Base-by-base conservation (phyloP, 2,113 vertebrate species). In the Cyanistes caeruleus region DNA sequence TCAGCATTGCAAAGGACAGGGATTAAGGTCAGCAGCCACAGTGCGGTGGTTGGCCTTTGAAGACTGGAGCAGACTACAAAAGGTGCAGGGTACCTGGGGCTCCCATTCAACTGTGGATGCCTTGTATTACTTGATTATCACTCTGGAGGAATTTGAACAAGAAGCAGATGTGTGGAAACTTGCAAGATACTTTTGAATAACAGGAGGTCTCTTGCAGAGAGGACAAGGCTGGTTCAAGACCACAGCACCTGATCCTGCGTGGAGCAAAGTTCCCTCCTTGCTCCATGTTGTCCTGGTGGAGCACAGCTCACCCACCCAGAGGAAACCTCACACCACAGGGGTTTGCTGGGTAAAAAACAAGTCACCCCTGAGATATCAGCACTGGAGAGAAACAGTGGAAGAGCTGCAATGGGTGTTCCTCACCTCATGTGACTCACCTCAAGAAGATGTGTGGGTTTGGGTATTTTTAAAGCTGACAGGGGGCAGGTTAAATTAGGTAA, bases 251-350 rank as follows among this genome's bases (percentile, higher is more conserved):
- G 1, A 25, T 79, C 59, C 43, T 41, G 63, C 67, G 27, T 44
- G 82, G 24, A 79, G 56, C 53, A 31, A 21, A 91, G 49, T 52
- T 76, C 20, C 44, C 4, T 37, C n/a, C 4, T 10, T 69, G 58
- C 58, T 60, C 43, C 0, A 0, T 5, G 0, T 5, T 52, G 31
- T 60, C 49, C 68, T 0, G 0, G 24, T 2, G 14, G 31, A 92
- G 35, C 46, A 10, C 62, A 20, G 13, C 59, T 49, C 15, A 49
- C n/a, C 44, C 11, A 10, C n/a, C 65, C 64, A 37, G 30, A 81
- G 48, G 37, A 86, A 94, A 67, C 27, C n/a, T 35, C 60, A 21
- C 4, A 48, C 16, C 53, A 6, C 33, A 5, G 35, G 58, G 69
- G 23, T 39, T 23, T 84, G 41, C 89, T 59, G 73, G 35, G 44